These are phyloP conservation scores for Cyanoderma ruficeps DNA, from an alignment of 2,113 vertebrate genomes.

Conservation along the genomic window DNA sequence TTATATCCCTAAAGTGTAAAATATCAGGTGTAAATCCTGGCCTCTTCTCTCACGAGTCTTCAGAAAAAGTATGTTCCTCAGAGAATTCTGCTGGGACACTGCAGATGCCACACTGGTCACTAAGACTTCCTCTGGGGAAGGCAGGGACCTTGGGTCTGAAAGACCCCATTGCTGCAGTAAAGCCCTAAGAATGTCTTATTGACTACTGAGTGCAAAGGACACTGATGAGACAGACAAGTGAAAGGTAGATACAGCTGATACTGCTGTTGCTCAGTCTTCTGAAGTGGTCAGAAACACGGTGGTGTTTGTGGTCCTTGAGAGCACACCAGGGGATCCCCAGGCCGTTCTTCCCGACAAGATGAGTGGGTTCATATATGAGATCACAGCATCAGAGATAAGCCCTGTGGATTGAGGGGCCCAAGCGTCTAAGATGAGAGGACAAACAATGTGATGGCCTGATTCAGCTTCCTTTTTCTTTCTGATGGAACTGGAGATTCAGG, in stretches of 20 bases:
- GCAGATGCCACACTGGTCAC: rapidly evolving
- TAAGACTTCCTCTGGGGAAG: neutral
- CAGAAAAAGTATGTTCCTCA: neutral
- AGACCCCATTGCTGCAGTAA: neutral
- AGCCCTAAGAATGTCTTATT: neutral
- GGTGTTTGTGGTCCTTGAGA: neutral
- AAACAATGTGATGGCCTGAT: neutral
- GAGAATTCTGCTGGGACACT: neutral
- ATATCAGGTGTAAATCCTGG: neutral
- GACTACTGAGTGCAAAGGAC: neutral
- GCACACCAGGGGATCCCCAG: neutral
- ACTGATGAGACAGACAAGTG: neutral
- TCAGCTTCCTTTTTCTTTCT: neutral
- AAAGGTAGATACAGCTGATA: neutral
- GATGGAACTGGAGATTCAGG: neutral
- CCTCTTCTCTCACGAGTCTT: neutral
- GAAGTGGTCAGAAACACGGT: neutral
- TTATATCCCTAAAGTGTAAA: neutral
- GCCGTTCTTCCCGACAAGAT: neutral
- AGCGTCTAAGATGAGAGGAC: neutral
- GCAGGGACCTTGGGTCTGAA: neutral
- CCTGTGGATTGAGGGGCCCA: neutral
- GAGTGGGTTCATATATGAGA: neutral
- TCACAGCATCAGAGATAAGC: neutral
- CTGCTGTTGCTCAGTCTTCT: neutral